Evolutionary conservation across 2,113 vertebrate genomes (phyloP).

Genomic region (Marmota flaviventris): DNA sequence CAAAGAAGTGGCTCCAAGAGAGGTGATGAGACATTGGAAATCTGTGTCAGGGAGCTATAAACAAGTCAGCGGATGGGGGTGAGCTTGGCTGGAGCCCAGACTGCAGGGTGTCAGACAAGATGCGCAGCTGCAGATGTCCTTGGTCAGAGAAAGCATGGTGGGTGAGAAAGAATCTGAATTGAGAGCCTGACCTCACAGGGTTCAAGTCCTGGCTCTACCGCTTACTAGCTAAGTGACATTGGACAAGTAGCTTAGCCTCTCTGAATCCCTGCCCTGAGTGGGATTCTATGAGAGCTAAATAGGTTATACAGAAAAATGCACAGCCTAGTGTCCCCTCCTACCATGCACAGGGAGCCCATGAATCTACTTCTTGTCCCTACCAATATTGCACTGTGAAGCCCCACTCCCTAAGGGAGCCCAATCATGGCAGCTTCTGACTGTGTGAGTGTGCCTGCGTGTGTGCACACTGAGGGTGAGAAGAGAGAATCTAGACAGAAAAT

Average conservation of each 20-base stretch:
- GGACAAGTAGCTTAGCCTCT: not conserved
- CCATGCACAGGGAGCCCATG: not conserved
- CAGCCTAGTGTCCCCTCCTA: not conserved
- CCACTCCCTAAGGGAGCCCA: not conserved
- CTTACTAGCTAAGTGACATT: not conserved
- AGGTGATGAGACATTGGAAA: not conserved
- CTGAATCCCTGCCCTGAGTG: not conserved
- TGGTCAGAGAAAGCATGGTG: not conserved
- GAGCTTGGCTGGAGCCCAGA: not conserved
- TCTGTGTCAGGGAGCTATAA: not conserved
- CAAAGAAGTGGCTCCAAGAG: not conserved
- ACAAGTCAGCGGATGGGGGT: not conserved
- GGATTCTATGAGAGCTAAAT: not conserved
- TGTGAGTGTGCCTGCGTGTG: not conserved
- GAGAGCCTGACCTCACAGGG: not conserved
- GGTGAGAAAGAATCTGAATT: not conserved
- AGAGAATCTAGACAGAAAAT: not conserved
- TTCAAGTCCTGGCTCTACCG: not conserved
- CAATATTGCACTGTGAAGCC: not conserved
- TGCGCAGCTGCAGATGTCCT: not conserved
- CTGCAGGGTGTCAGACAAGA: not conserved
- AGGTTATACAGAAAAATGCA: not conserved
- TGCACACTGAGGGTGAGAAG: not conserved
- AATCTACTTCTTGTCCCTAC: not conserved
- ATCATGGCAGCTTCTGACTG: not conserved